phyloP scores from a whole-genome alignment of 2,797 vertebrate species.

The Pantherophis vulpinus region DNA sequence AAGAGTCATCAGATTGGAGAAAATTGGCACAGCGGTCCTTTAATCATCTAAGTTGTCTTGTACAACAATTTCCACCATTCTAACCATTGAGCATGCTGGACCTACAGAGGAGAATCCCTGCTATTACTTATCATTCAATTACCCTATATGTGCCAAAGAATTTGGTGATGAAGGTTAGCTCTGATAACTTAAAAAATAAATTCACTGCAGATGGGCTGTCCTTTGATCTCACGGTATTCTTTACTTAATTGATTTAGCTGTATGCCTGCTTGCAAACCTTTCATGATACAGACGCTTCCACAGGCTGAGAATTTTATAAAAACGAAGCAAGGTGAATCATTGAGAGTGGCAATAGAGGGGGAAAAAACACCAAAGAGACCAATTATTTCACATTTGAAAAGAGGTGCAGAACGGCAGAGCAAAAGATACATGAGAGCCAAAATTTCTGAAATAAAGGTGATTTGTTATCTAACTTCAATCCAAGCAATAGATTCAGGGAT shows the following conservation, averaged over 20 bases:
- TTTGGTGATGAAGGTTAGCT: not conserved
- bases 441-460: not conserved
- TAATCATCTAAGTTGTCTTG: not conserved
- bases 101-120: not conserved
- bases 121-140: no score
- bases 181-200: not conserved
- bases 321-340: not conserved
- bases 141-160: not conserved
- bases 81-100: not conserved
- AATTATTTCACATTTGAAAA: constrained; percentile 9
- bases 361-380: not conserved
- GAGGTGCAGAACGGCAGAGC: not conserved
- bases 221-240: not conserved
- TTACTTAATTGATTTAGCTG: not conserved
- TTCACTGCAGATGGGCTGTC: not conserved
- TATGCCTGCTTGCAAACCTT: not conserved
- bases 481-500: not conserved
- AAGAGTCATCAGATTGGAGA: not conserved
- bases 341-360: not conserved
- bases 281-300: not conserved
- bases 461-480: not conserved
- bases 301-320: not conserved
- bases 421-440: not conserved
- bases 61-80: not conserved
- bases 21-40: not conserved